Percentiles rank a stretch among this genome's conserved stretches.
These are phyloP conservation scores for Spea bombifrons DNA, from an alignment of 2,113 vertebrate species.

Conservation along the genomic window DNA sequence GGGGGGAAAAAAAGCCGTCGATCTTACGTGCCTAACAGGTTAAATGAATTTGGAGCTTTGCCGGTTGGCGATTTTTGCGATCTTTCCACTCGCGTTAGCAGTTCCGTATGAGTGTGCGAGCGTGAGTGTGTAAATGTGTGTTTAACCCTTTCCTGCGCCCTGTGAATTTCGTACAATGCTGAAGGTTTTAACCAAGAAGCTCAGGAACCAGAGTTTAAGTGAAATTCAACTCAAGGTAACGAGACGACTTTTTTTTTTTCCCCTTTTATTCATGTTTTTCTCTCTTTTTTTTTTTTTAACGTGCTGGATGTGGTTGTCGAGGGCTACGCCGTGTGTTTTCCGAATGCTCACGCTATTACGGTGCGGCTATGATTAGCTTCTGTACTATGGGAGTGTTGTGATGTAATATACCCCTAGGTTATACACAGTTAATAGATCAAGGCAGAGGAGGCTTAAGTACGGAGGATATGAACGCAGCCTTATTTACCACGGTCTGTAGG, in stretches of 20 bases:
- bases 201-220: conserved; percentile 82
- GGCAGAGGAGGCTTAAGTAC: too few species aligned
- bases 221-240: conserved; percentile 88
- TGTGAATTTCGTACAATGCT: conserved; percentile 68
- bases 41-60: background rate
- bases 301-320: too few species aligned
- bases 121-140: conserved; percentile 22
- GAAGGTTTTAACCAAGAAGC: conserved; percentile 86
- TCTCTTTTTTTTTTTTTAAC: too few species aligned
- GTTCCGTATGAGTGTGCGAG: conserved; percentile 44
- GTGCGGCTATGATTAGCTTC: too few species aligned
- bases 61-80: background rate
- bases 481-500: too few species aligned
- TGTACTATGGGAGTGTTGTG: too few species aligned
- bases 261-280: too few species aligned
- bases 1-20: background rate
- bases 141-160: conserved; percentile 54
- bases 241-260: background rate
- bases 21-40: background rate
- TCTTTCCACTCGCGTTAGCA: background rate
- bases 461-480: too few species aligned
- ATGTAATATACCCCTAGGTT: too few species aligned
- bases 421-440: too few species aligned
- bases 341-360: too few species aligned
- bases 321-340: too few species aligned